Conservation (phyloP, 2,888 invertebrate species). For the Stenurella melanura region DNA sequence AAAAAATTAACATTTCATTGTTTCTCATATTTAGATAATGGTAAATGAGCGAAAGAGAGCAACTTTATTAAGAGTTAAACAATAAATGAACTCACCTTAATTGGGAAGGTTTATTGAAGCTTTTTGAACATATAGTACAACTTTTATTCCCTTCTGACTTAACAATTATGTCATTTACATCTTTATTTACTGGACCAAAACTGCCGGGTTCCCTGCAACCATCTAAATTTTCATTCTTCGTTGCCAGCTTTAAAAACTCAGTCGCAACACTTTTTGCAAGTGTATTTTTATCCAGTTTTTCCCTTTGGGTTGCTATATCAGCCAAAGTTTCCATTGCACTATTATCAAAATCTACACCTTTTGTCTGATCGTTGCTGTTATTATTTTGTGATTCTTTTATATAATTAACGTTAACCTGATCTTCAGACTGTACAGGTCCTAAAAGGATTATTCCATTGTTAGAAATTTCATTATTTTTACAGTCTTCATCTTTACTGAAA, state of each 20-base stretch:
- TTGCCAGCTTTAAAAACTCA: slow-evolving; percentile 79
- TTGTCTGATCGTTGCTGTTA: slow-evolving; percentile 46
- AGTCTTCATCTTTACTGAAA: slow-evolving; percentile 34
- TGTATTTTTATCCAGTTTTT: slow-evolving; percentile 72
- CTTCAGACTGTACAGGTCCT: slow-evolving; percentile 44
- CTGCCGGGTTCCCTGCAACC: slow-evolving; percentile 56
- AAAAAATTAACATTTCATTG: no score
- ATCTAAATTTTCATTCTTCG: slow-evolving; percentile 67
- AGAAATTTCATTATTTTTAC: slow-evolving; percentile 33
- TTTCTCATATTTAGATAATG: no score
- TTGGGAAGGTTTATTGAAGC: slow-evolving; percentile 93
- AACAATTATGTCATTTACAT: slow-evolving; percentile 71
- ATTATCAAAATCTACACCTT: slow-evolving; percentile 68
- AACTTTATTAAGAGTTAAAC: not conserved
- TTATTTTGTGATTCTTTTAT: slow-evolving; percentile 37
- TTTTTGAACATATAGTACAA: slow-evolving; percentile 87
- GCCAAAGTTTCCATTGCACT: slow-evolving; percentile 73
- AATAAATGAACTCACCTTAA: slow-evolving; percentile 74
- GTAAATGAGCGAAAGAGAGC: not conserved
- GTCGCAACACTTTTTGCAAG: slow-evolving; percentile 80
- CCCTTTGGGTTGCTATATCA: slow-evolving; percentile 72
- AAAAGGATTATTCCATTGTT: slow-evolving; percentile 45
- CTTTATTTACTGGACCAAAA: slow-evolving; percentile 61
- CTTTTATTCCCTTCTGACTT: slow-evolving; percentile 73
- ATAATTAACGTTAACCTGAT: slow-evolving; percentile 32